Conservation (phyloP, 2,113 vertebrate genomes). For the Suncus etruscus region DNA sequence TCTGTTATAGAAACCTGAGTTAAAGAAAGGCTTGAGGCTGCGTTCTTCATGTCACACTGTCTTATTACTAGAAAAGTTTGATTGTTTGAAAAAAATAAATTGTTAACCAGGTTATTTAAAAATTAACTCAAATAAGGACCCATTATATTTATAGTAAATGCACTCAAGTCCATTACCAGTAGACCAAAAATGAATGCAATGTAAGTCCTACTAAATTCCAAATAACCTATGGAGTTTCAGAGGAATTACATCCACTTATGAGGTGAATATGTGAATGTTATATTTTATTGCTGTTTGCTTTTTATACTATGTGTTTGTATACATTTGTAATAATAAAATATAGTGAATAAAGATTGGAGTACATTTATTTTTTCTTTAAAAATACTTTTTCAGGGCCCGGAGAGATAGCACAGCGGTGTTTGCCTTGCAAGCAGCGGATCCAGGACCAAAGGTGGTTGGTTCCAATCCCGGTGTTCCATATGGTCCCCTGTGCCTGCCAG, state of each 20-base stretch:
- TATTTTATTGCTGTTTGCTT: not conserved
- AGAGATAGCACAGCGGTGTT: no score
- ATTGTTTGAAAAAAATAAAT: not conserved
- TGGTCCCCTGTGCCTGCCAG: no score
- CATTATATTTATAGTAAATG: not conserved
- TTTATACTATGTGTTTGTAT: not conserved
- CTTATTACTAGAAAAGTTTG: not conserved
- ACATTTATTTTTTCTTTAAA: not conserved
- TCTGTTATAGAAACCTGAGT: not conserved
- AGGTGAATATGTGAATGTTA: not conserved
- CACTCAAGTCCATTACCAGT: not conserved
- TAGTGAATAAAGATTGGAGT: not conserved
- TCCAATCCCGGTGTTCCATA: no score
- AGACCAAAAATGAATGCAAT: not conserved
- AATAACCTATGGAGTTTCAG: not conserved
- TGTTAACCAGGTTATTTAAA: no score
- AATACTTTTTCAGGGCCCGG: no score
- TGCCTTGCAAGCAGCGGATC: no score
- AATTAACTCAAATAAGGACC: not conserved
- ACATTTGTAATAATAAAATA: not conserved
- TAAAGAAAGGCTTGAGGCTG: not conserved
- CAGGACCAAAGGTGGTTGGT: no score
- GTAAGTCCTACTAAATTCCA: not conserved
- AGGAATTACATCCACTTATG: not conserved
- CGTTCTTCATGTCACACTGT: not conserved